These are phyloP conservation scores for Holothuria glaberrima DNA, from an alignment of 35 echinoderm and acorn worm species.

Conservation along the genomic window DNA sequence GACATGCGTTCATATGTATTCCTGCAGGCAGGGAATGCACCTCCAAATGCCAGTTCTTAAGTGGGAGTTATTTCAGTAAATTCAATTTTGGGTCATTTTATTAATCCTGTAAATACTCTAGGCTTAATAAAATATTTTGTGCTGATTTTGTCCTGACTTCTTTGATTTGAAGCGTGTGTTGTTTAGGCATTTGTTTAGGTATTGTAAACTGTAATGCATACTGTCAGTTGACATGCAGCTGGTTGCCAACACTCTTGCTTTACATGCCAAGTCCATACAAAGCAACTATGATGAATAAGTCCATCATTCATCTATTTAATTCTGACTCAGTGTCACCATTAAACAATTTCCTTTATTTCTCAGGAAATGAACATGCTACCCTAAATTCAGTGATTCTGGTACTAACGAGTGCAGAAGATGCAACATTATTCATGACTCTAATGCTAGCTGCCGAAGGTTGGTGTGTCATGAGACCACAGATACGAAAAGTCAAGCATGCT, in stretches of 20 bases:
- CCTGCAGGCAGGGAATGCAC: too few species aligned
- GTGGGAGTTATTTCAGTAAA: too few species aligned
- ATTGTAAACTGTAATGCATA: too few species aligned
- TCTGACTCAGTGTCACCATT: not conserved
- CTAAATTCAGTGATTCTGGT: constrained; percentile 53
- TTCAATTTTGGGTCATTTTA: too few species aligned
- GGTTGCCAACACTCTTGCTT: not conserved
- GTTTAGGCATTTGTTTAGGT: too few species aligned
- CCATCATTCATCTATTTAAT: not conserved
- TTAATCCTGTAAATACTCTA: too few species aligned
- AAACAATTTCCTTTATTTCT: not conserved
- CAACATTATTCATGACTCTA: constrained; percentile 88
- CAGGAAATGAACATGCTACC: constrained; percentile 49
- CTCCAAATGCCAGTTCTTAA: too few species aligned
- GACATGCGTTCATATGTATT: too few species aligned
- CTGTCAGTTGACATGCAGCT: too few species aligned
- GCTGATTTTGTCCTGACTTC: too few species aligned
- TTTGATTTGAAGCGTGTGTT: too few species aligned
- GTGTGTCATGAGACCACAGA: constrained; percentile 93
- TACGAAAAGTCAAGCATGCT: constrained; percentile 75
- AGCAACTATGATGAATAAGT: not conserved
- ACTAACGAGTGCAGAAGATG: constrained; percentile 75
- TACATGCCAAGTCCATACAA: not conserved
- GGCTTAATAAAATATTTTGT: too few species aligned
- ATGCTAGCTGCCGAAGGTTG: constrained; percentile 99